These are phyloP conservation scores for Heloderma charlesbogerti DNA, from an alignment of 2,113 vertebrate species.

Conservation along the genomic window DNA sequence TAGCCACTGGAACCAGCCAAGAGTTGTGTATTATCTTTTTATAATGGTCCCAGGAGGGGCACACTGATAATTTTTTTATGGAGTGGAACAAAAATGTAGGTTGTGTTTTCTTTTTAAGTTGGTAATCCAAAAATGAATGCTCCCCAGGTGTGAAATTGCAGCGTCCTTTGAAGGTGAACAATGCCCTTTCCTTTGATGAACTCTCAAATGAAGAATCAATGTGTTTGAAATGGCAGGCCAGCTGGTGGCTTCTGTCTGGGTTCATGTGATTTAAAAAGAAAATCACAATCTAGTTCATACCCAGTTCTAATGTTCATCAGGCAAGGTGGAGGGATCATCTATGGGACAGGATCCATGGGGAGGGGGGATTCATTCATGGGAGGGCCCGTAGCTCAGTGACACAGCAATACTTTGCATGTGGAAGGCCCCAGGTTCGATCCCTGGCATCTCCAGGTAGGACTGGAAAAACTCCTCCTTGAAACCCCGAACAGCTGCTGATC, in stretches of 20 bases:
- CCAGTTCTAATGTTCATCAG: background rate
- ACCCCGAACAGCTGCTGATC: no score
- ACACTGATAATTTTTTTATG: constrained; percentile 62
- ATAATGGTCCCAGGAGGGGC: constrained; percentile 53
- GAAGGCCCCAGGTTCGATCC: no score
- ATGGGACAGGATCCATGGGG: background rate
- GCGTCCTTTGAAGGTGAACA: constrained; percentile 32
- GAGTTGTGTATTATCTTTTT: constrained; percentile 69
- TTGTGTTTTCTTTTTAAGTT: constrained; percentile 55
- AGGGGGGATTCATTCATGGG: no score
- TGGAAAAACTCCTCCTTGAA: no score
- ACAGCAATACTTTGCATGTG: no score
- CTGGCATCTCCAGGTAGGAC: no score
- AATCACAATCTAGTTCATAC: background rate
- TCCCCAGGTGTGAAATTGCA: constrained; percentile 42
- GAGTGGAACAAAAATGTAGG: constrained; percentile 58
- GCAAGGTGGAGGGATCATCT: background rate
- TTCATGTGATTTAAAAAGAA: background rate
- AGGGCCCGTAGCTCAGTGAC: no score
- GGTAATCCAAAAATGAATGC: constrained; percentile 60
- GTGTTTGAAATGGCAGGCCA: constrained; percentile 29
- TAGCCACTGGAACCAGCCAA: constrained; percentile 60
- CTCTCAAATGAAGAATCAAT: constrained; percentile 2
- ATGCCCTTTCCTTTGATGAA: background rate
- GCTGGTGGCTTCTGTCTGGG: background rate